Evolutionary conservation across 2,888 invertebrate species (phyloP), one percentile per base, ranked within the genome.

Genomic region (Lasioglossum leucozonium): DNA sequence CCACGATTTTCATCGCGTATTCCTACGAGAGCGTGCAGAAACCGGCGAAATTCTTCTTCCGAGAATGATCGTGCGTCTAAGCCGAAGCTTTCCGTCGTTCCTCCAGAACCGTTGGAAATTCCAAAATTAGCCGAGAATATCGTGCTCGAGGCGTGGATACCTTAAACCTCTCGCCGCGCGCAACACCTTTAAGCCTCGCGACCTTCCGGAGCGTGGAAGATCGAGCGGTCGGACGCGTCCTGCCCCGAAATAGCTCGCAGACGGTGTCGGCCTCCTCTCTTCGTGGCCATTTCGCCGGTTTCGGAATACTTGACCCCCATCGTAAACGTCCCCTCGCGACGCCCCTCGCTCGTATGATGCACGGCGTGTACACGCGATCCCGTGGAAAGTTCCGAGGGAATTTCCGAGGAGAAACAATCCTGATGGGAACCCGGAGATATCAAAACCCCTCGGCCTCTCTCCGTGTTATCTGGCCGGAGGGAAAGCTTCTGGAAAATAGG

Each of bases 401-500:
- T 79, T 72, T 67, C 42, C 42, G 34, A 40, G 51, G 65, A 65
- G 75, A 79, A 76, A 84, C 84, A 75, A 84, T 74, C 84, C 62
- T 26, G 74, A 74, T 72, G 55, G 77, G 16, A 40, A 65, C 42
- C 30, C 10, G 26, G 71, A 71, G 84, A 84, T 84, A 84, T 65
- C 74, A 34, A 22, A 30, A 67, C 47, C 47, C 58, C 42, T 22
- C 67, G 34, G 22, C 62, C 30, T 4, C 34, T 4, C 34, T 34
- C 26, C 37, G 77, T 44, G 71, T 77, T 84, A 84, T 84, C 84
- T 69, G 51, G 16, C 42, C 44, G 47, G 51, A 18, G 47, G 62
- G 73, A 42, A 78, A 84, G 74, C 37, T 84, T 74, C 51, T 67
- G 71, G 77, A 72, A 84, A 83, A 83, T 78, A 72, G 71, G 83